Evolutionary conservation across 2,797 vertebrate species (phyloP).

Genomic region (Trematomus bernacchii): DNA sequence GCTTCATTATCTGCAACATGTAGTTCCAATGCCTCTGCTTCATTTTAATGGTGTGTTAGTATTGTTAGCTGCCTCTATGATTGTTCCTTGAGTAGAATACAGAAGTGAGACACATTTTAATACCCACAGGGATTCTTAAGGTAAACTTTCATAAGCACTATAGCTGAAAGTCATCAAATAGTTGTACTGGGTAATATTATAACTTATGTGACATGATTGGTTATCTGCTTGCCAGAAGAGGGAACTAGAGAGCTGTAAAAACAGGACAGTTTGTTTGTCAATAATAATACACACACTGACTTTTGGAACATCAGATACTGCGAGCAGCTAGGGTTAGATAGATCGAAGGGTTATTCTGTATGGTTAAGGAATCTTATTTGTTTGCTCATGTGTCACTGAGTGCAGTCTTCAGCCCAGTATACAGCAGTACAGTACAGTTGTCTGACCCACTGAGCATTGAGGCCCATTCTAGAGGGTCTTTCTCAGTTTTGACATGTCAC

Average conservation of each 20-base stretch:
- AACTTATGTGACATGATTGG: background rate
- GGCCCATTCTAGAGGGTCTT: slow-evolving; percentile 6
- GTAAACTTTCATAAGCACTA: background rate
- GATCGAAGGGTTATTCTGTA: background rate
- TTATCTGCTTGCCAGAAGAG: slow-evolving; percentile 75
- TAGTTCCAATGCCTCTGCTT: slow-evolving; percentile 7
- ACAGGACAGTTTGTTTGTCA: slow-evolving; percentile 29
- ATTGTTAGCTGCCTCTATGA: background rate
- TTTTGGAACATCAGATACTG: slow-evolving; percentile 1
- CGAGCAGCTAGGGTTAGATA: background rate
- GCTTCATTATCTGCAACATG: background rate
- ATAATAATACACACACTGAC: background rate
- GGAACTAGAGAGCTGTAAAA: slow-evolving; percentile 76
- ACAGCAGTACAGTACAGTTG: background rate
- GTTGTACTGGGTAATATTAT: background rate
- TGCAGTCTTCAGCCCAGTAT: background rate
- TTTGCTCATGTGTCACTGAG: slow-evolving; percentile 4
- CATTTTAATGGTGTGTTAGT: background rate
- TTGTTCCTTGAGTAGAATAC: background rate
- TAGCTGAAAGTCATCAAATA: background rate
- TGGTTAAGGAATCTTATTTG: background rate
- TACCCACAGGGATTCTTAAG: background rate
- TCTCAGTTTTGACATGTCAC: slow-evolving; percentile 29
- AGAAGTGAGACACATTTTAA: background rate
- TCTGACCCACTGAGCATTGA: slow-evolving; percentile 33